These are phyloP conservation scores for Rhagonycha fulva DNA, from an alignment of 2,888 invertebrate genomes.

Conservation along the genomic window DNA sequence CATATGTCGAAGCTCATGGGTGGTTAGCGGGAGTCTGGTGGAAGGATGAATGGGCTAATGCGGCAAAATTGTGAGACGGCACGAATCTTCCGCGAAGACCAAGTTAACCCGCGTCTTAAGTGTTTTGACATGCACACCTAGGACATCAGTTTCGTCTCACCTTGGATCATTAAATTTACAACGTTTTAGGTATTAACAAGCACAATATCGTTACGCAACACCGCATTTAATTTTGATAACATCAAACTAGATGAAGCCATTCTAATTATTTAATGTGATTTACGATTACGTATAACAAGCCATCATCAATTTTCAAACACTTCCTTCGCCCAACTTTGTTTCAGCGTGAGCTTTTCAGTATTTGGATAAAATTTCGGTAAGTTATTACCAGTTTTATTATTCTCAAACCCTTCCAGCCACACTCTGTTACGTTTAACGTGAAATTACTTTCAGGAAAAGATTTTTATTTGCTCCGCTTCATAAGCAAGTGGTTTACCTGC, in stretches of 20 bases:
- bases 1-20: slow-evolving; percentile 33
- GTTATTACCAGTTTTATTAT: background rate
- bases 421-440: background rate
- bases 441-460: background rate
- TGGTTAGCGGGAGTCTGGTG: slow-evolving; percentile 33
- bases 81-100: slow-evolving; percentile 40
- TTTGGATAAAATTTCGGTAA: background rate
- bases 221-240: background rate
- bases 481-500: background rate
- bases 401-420: background rate
- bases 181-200: slow-evolving; percentile 1
- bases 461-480: background rate
- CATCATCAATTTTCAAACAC: background rate
- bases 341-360: background rate
- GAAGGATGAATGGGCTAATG: slow-evolving; percentile 38
- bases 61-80: slow-evolving; percentile 40
- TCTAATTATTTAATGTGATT: background rate
- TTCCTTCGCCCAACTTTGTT: background rate
- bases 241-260: background rate
- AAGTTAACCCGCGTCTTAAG: slow-evolving; percentile 30
- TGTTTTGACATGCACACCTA: slow-evolving; percentile 26
- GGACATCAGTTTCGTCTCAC: slow-evolving; percentile 24
- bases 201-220: background rate
- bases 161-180: slow-evolving; percentile 25
- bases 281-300: background rate